Evolutionary conservation across 2,113 vertebrate species (phyloP), one percentile per base, ranked within the genome.

Genomic region (Pantherophis guttatus): DNA sequence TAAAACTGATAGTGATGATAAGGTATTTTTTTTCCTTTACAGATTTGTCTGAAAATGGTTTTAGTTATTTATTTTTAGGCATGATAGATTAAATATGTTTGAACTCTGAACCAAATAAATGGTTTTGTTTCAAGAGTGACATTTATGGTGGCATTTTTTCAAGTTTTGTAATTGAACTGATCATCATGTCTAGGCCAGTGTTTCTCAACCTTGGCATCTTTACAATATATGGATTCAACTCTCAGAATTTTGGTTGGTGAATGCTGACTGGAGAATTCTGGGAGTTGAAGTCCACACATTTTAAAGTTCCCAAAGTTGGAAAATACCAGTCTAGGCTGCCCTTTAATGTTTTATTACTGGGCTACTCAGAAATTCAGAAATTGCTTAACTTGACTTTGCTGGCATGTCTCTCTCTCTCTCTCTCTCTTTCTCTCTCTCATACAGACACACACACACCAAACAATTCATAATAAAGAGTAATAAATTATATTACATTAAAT

Each of bases 21-120:
- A 98, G 98, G 98, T 98, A 97, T 95, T 85, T 95, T 85, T 3
- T 94, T 95, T 58, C 91, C 92, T 95, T 90, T 94, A 9, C 90
- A 90, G 15, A 81, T 6, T 58, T 44, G 52, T 59, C 21, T 55
- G 54, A 48, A 39, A 5, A 1, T 29, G 15, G 55, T 75, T 91
- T 39, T 52, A 44, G 92, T 33, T 58, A 52, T 8, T 24, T 90
- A 9, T 48, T 29, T 55, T 90, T 55, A 39, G 54, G 11, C 15
- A 94, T 6, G 29, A 29, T 62, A 5, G 39, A 65, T n/a, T 39
- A 44, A 81, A 81, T 81, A 44, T 39, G 8, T 81, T 81, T 81
- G 75, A 44, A 81, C 33, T 21, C 33, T 21, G 17, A 39, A 44
- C 5, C 65, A 33, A 33, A 75, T 70, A 70, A 70, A 70, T 15